Percentiles rank a stretch among this genome's conserved stretches.
Conservation (phyloP, 2,113 vertebrate genomes). For the Oplegnathus fasciatus region DNA sequence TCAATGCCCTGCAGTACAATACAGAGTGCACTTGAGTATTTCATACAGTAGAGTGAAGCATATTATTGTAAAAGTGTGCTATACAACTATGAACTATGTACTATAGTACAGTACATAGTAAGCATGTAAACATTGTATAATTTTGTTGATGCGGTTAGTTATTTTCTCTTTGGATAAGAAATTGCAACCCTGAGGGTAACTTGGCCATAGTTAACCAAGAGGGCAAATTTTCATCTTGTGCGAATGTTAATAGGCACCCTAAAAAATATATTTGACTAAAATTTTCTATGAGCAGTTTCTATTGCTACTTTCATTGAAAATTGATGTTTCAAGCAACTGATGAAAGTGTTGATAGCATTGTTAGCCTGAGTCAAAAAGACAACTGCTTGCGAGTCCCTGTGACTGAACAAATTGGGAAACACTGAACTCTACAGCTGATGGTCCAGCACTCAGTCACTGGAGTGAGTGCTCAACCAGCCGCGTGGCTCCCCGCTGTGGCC, state of each 20-base stretch:
- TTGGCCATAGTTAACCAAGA: not conserved
- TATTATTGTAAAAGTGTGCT: not conserved
- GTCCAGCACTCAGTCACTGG: constrained; percentile 46
- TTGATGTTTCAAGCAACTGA: not conserved
- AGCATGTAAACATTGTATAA: constrained; percentile 9
- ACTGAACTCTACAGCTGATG: constrained; percentile 40
- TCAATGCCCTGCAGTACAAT: not conserved
- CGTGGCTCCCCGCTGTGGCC: constrained; percentile 63
- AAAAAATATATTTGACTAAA: not conserved
- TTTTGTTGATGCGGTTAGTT: constrained; percentile 28
- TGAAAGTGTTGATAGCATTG: constrained; percentile 2
- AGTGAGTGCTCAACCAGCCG: constrained; percentile 65
- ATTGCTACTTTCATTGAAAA: constrained; percentile 7
- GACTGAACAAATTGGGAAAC: constrained; percentile 44
- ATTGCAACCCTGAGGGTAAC: not conserved
- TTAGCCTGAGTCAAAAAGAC: constrained; percentile 8
- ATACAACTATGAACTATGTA: not conserved
- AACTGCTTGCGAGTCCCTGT: constrained; percentile 11
- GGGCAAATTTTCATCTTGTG: not conserved
- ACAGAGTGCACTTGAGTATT: not conserved
- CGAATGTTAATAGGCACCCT: not conserved
- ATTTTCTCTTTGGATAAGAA: constrained; percentile 38
- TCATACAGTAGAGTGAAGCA: not conserved
- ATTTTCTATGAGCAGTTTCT: not conserved
- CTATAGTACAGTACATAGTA: not conserved